Percentiles rank a stretch among this genome's conserved stretches.
These are phyloP conservation scores for Latrodectus geometricus DNA, from an alignment of 1,140 invertebrate species.

Conservation along the genomic window DNA sequence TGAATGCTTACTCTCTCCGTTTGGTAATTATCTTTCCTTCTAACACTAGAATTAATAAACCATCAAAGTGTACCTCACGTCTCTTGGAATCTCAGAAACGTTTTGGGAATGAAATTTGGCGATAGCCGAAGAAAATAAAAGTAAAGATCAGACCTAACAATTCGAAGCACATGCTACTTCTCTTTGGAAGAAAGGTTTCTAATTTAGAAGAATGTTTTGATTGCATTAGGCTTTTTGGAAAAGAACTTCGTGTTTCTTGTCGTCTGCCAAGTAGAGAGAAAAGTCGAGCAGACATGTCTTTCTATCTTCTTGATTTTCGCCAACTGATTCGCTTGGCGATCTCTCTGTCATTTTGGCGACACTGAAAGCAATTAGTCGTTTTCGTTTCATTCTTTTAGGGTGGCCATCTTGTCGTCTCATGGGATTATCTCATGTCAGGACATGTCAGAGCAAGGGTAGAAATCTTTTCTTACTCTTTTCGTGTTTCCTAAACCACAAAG, in stretches of 20 bases:
- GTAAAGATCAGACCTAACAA: background rate
- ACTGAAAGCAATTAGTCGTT: conserved; percentile 22
- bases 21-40: too few species aligned
- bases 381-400: conserved; percentile 1
- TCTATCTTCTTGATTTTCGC: conserved; percentile 26
- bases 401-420: background rate
- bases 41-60: too few species aligned
- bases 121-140: background rate
- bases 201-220: conserved; percentile 28
- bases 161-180: background rate
- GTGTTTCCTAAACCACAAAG: too few species aligned
- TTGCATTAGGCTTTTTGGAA: conserved; percentile 1
- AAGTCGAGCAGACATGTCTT: background rate
- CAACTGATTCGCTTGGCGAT: conserved; percentile 42
- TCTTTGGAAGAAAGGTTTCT: background rate
- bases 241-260: background rate
- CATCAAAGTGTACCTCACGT: too few species aligned
- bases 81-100: too few species aligned
- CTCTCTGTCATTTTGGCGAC: conserved; percentile 31
- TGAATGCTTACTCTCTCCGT: too few species aligned
- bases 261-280: background rate
- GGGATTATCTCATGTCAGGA: conserved; percentile 32
- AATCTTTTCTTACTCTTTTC: too few species aligned
- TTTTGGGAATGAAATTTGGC: too few species aligned
- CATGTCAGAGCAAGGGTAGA: conserved; percentile 2